Evolutionary conservation across 1,140 invertebrate species (phyloP).

Genomic region (Rhynchophorus ferrugineus): DNA sequence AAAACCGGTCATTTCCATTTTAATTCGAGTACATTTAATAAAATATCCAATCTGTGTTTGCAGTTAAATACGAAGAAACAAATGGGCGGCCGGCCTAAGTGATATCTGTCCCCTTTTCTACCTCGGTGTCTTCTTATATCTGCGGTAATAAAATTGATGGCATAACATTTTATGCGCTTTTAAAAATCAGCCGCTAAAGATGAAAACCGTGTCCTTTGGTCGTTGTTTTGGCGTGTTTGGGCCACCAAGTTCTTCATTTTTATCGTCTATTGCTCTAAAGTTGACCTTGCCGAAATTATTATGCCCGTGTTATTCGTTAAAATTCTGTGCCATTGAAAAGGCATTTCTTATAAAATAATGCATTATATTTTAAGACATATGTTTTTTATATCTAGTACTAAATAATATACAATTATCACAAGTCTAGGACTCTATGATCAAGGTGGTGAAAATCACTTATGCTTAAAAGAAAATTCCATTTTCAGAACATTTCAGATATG

Average conservation of each 20-base stretch:
- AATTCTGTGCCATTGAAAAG: no score
- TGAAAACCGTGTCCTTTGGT: conserved; percentile 21
- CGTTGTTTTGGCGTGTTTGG: conserved; percentile 21
- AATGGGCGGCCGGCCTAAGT: conserved; percentile 1
- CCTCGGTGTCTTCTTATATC: conserved; percentile 12
- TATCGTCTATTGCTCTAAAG: conserved; percentile 24
- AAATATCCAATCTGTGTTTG: background rate
- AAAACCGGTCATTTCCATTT: background rate
- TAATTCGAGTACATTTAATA: background rate
- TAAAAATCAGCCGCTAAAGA: conserved; percentile 26
- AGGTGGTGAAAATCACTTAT: no score
- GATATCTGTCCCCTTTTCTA: background rate
- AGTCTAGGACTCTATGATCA: no score
- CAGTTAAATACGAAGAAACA: background rate
- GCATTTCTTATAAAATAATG: no score
- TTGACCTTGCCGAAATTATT: conserved; percentile 24
- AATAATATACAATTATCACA: no score
- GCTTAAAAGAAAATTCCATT: no score
- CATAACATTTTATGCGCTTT: conserved; percentile 23
- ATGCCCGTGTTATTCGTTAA: no score
- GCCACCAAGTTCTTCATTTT: conserved; percentile 23
- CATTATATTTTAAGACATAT: no score
- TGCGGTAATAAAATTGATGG: conserved; percentile 24
- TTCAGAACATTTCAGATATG: no score
- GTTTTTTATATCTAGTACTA: no score